Evolutionary conservation across 2,113 vertebrate genomes (phyloP), one percentile per base, ranked within the genome.

Genomic region (Pseudolaguvia tuberculata): DNA sequence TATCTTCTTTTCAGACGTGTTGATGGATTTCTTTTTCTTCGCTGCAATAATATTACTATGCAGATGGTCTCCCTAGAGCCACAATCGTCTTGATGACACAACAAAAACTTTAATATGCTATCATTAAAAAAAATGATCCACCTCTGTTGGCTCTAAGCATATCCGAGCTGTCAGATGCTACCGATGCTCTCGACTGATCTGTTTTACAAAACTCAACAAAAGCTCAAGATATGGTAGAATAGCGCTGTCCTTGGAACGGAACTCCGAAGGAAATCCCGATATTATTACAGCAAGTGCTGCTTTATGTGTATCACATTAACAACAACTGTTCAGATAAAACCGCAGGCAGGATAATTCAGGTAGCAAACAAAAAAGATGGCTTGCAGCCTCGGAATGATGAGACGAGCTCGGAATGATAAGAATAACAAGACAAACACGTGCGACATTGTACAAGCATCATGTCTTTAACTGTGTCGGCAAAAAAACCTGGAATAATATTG

Each of bases 261-360:
- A 81, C 53, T 52, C 62, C 75, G 68, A 52, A 25, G 77, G 69
- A 79, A 82, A 83, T 79, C 79, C 72, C 73, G 81, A 82, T 72
- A 75, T 68, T 76, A 81, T 79, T 80, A 82, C 35, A 50, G 71
- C 77, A 83, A 83, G 78, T 82, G 82, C 80, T 81, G 57, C 48
- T 78, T 77, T 79, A 81, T 77, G 71, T 75, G 72, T 59, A 42
- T 70, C 72, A 70, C 80, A 82, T 83, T 85, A 83, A 77, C 56
- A 62, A 77, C 59, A 72, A 81, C 74, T 82, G 79, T 82, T 83
- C 80, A 76, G 70, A 76, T 62, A 70, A 66, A 71, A 79, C 81
- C 76, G 18, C 18, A 66, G 62, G 29, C 73, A 71, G 78, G 52
- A 63, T 78, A 77, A 82, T 75, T 79, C 72, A 78, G 79, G 56